phyloP scores from a whole-genome alignment of 2,888 invertebrate genomes.

The Pammene aurita region DNA sequence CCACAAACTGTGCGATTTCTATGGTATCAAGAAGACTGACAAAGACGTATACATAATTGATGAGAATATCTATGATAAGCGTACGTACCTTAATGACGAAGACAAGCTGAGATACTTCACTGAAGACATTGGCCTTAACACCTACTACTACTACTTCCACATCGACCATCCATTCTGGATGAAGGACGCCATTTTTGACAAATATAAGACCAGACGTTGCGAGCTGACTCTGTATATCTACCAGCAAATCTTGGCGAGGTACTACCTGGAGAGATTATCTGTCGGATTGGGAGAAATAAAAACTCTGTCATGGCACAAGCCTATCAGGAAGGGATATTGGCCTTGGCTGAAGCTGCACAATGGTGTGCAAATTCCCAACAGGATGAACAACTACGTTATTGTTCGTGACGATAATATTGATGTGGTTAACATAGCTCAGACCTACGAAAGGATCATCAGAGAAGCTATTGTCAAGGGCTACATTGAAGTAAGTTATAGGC shows the following conservation, averaged over 20 bases:
- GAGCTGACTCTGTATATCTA: slow-evolving; percentile 84
- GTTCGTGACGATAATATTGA: slow-evolving; percentile 61
- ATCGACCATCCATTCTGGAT: slow-evolving; percentile 86
- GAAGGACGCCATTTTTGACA: slow-evolving; percentile 71
- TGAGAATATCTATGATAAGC: slow-evolving; percentile 85
- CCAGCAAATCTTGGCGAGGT: slow-evolving; percentile 86
- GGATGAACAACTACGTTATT: slow-evolving; percentile 73
- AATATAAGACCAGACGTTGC: slow-evolving; percentile 69
- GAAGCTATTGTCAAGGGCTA: slow-evolving; percentile 84
- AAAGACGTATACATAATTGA: slow-evolving; percentile 84
- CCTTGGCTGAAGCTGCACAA: slow-evolving; percentile 82
- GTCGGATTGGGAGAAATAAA: slow-evolving; percentile 74
- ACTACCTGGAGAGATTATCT: slow-evolving; percentile 80
- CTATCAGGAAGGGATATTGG: slow-evolving; percentile 80
- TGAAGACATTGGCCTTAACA: slow-evolving; percentile 86
- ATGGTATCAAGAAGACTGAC: slow-evolving; percentile 77
- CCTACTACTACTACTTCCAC: slow-evolving; percentile 85
- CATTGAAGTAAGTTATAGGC: slow-evolving; percentile 68
- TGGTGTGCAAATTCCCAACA: slow-evolving; percentile 80
- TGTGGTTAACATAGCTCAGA: slow-evolving; percentile 60
- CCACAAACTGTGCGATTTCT: slow-evolving; percentile 77
- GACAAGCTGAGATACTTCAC: slow-evolving; percentile 85
- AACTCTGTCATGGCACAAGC: slow-evolving; percentile 74
- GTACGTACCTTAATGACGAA: slow-evolving; percentile 79
- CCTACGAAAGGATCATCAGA: slow-evolving; percentile 81